Evolutionary conservation across 1,140 invertebrate species (phyloP).

Genomic region (Pomacea maculata): DNA sequence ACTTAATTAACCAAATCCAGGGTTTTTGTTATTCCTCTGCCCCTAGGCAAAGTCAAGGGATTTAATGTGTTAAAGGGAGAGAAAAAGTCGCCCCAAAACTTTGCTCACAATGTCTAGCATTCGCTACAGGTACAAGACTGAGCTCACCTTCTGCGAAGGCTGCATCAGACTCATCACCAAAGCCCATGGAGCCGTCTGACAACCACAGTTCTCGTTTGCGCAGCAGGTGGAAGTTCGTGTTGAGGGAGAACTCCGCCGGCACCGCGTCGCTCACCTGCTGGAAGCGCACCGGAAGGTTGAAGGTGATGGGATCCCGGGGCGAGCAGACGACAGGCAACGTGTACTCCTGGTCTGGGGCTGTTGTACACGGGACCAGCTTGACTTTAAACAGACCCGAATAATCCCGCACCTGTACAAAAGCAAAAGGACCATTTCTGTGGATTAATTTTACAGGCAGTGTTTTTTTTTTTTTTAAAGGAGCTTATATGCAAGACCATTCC

Average conservation of each 20-base stretch:
- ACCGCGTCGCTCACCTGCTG: conserved; percentile 66
- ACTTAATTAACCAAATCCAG: too few relatives aligned
- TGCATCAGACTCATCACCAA: conserved; percentile 47
- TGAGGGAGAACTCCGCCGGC: conserved; percentile 58
- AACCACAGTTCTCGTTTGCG: conserved; percentile 61
- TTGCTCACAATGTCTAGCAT: too few relatives aligned
- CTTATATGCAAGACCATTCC: too few relatives aligned
- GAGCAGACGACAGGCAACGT: conserved; percentile 54
- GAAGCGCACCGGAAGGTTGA: conserved; percentile 64
- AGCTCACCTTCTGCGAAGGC: conserved; percentile 57
- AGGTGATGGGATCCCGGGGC: conserved; percentile 57
- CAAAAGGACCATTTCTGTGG: too few relatives aligned
- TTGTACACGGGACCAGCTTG: conserved; percentile 63
- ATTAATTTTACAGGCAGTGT: too few relatives aligned
- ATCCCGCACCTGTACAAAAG: conserved; percentile 56
- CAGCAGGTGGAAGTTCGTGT: conserved; percentile 61
- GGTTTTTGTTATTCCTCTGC: too few relatives aligned
- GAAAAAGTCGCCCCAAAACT: too few relatives aligned
- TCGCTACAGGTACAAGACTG: too few relatives aligned
- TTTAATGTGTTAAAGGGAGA: too few relatives aligned
- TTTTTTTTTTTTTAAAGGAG: too few relatives aligned
- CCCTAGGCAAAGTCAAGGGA: too few relatives aligned
- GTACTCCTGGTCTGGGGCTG: conserved; percentile 51
- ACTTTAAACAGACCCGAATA: conserved; percentile 65
- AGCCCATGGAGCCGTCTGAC: conserved; percentile 46